Conservation (phyloP, 2,888 invertebrate species). For the Dusona sp. region DNA sequence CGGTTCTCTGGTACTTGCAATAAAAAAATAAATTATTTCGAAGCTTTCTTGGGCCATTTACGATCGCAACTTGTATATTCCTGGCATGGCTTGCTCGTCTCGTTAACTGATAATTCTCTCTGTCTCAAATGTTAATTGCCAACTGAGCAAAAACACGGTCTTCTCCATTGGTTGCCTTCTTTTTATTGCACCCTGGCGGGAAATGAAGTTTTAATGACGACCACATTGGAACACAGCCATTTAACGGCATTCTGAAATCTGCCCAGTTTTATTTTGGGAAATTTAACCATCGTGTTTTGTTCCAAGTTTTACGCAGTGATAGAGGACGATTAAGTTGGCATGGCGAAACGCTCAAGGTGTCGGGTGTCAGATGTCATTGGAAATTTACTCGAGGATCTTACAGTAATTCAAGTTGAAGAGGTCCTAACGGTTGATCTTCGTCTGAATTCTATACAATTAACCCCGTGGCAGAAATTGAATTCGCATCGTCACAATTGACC, state of each 20-base stretch:
- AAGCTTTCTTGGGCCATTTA: neutral
- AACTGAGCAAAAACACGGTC: neutral
- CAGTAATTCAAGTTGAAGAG: neutral
- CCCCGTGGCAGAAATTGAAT: constrained; percentile 9
- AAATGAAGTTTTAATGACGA: constrained; percentile 9
- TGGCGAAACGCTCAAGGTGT: neutral
- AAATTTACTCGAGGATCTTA: neutral
- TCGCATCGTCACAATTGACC: constrained; percentile 19
- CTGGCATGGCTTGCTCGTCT: neutral
- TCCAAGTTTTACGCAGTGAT: neutral
- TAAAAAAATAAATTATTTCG: neutral
- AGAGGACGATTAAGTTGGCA: neutral
- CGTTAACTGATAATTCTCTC: neutral
- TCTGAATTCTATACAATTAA: neutral
- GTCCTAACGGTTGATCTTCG: constrained; percentile 8
- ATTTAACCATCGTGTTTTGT: neutral
- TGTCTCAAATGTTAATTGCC: neutral
- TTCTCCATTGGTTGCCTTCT: neutral
- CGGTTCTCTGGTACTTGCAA: neutral
- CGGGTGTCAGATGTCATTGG: neutral
- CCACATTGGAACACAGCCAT: neutral
- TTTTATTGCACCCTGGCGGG: neutral
- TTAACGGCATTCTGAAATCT: neutral
- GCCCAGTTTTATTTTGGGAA: neutral
- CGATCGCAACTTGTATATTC: constrained; percentile 4